phyloP scores from a whole-genome alignment of 2,888 invertebrate species.

The Cryptosula pallasiana region DNA sequence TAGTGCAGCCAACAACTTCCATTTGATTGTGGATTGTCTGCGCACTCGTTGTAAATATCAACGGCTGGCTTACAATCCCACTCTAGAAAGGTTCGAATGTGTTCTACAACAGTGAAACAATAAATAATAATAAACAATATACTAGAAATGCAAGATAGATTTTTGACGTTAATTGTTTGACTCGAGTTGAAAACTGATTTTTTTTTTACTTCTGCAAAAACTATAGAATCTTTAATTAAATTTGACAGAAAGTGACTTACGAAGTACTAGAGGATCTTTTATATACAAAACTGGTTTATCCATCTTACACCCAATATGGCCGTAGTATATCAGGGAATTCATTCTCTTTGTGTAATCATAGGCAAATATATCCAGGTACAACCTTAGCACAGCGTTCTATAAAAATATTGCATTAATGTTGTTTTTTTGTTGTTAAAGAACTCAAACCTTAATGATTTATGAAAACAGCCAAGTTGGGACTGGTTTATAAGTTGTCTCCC shows the following conservation, averaged over 20 bases:
- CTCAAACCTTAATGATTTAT: too few relatives aligned
- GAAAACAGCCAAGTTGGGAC: too few relatives aligned
- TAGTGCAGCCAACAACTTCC: background rate
- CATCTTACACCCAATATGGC: background rate
- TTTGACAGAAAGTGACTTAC: background rate
- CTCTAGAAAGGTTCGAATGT: background rate
- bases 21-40: background rate
- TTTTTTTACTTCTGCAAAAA: background rate
- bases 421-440: too few relatives aligned
- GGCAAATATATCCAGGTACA: background rate
- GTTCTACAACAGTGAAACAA: background rate
- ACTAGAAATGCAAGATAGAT: too few relatives aligned
- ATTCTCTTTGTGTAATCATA: background rate
- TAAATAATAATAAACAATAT: too few relatives aligned
- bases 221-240: too few relatives aligned
- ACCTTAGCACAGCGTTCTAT: background rate
- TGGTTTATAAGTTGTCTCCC: too few relatives aligned
- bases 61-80: background rate
- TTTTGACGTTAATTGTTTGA: too few relatives aligned
- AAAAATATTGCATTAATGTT: too few relatives aligned
- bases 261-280: background rate
- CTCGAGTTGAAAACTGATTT: too few relatives aligned
- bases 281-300: background rate
- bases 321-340: background rate
- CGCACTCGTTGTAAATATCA: background rate